phyloP scores from a whole-genome alignment of 1,140 invertebrate genomes.

The Anastrepha obliqua region DNA sequence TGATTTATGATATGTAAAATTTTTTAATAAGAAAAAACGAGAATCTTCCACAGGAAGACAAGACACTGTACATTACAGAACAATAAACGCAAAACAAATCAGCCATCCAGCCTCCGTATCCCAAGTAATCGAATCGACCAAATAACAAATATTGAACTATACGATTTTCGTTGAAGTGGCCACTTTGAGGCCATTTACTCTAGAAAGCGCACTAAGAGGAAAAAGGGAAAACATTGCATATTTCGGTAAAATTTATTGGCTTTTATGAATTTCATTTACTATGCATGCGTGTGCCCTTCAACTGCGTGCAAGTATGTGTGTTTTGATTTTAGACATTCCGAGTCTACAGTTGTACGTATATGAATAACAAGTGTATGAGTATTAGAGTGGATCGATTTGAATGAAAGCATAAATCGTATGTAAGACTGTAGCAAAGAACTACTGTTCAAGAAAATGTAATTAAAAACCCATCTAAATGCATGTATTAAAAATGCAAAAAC shows the following conservation, averaged over 20 bases:
- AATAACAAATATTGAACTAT: conserved; percentile 29
- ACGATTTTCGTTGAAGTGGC: conserved; percentile 14
- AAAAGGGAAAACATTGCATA: conserved; percentile 20
- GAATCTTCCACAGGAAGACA: no score
- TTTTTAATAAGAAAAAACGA: no score
- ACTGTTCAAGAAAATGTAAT: no score
- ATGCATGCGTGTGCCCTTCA: conserved; percentile 5
- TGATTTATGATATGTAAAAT: no score
- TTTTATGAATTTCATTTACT: conserved; percentile 42
- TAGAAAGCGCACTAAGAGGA: not conserved
- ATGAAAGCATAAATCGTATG: no score
- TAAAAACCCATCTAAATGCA: no score
- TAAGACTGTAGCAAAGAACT: no score
- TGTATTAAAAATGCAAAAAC: no score
- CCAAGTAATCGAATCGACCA: conserved; percentile 32
- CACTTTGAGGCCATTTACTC: not conserved
- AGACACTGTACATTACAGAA: no score
- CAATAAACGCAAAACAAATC: not conserved
- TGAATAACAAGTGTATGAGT: not conserved
- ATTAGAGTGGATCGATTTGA: not conserved
- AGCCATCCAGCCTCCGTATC: not conserved
- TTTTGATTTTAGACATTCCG: no score
- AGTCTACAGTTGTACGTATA: no score
- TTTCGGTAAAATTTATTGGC: conserved; percentile 53
- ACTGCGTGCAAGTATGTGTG: not conserved